A percentile compares a stretch with the other conserved stretches of the same genome.
These are phyloP conservation scores for Tachina grossa DNA, from an alignment of 2,888 invertebrate species.

Conservation along the genomic window DNA sequence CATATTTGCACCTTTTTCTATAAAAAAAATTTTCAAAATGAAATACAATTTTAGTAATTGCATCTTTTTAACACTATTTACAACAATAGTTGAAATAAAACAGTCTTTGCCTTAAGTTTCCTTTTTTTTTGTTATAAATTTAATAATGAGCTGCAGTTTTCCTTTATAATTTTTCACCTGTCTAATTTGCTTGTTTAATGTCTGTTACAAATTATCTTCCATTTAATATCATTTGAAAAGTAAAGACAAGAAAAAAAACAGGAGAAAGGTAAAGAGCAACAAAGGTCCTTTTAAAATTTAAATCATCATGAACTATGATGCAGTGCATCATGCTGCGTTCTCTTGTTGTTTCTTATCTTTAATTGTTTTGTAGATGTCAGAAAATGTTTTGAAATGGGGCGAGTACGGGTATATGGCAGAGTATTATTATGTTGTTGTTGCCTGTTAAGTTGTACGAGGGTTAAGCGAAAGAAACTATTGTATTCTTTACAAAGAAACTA, in stretches of 20 bases:
- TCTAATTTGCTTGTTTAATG: slow-evolving; percentile 59
- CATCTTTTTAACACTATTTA: slow-evolving; percentile 47
- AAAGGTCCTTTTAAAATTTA: slow-evolving; percentile 38
- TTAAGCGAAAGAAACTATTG: slow-evolving; percentile 49
- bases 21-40: neutral
- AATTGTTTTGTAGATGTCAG: slow-evolving; percentile 36
- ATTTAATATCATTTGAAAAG: slow-evolving; percentile 26
- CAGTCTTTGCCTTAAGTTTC: neutral
- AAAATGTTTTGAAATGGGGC: neutral
- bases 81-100: slow-evolving; percentile 30
- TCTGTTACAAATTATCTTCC: slow-evolving; percentile 51
- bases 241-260: neutral
- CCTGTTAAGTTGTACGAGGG: slow-evolving; percentile 9
- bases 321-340: slow-evolving; percentile 52
- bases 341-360: slow-evolving; percentile 34
- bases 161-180: slow-evolving; percentile 55
- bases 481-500: slow-evolving; percentile 43
- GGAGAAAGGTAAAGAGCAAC: neutral
- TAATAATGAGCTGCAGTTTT: slow-evolving; percentile 38
- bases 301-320: slow-evolving; percentile 17
- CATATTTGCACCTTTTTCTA: slow-evolving; percentile 61
- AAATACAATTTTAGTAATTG: slow-evolving; percentile 36
- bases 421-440: slow-evolving; percentile 9
- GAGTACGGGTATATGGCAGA: slow-evolving; percentile 1
- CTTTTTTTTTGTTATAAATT: neutral